phyloP scores from a whole-genome alignment of 1,140 invertebrate species.

The Drosophila rhopaloa region DNA sequence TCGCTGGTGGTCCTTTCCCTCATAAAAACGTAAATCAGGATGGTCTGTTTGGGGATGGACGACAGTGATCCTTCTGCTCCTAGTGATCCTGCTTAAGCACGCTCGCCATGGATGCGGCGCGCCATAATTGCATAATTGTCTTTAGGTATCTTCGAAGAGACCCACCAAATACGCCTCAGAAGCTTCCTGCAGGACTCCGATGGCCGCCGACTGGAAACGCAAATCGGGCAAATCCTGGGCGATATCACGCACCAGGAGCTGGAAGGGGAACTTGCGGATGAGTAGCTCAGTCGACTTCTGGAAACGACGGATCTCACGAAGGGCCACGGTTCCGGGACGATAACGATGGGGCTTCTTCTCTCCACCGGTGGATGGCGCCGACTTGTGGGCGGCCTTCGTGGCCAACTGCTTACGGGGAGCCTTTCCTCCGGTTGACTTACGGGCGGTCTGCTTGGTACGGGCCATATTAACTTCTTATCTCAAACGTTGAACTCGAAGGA shows the following conservation, averaged over 20 bases:
- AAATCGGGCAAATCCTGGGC: slow-evolving; percentile 93
- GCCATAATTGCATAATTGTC: slow-evolving; percentile 92
- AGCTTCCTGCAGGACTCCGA: slow-evolving; percentile 92
- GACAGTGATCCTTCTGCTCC: background rate
- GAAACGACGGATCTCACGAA: slow-evolving; percentile 94
- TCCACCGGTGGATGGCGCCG: slow-evolving; percentile 89
- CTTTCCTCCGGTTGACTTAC: slow-evolving; percentile 94
- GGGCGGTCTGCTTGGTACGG: slow-evolving; percentile 95
- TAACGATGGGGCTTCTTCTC: slow-evolving; percentile 92
- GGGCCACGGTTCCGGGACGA: slow-evolving; percentile 93
- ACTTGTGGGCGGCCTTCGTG: slow-evolving; percentile 92
- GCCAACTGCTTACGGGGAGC: slow-evolving; percentile 95
- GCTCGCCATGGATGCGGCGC: slow-evolving; percentile 90
- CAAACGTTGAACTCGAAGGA: background rate
- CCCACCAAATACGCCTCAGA: slow-evolving; percentile 94
- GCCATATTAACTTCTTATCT: slow-evolving; percentile 85
- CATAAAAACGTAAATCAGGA: background rate
- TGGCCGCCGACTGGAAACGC: slow-evolving; percentile 91
- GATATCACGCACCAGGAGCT: slow-evolving; percentile 94
- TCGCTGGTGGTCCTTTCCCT: background rate
- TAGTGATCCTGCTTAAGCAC: slow-evolving; percentile 86
- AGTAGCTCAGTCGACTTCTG: slow-evolving; percentile 93
- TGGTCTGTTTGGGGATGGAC: slow-evolving; percentile 15
- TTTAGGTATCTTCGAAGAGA: slow-evolving; percentile 94
- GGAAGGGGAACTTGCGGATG: slow-evolving; percentile 93